Conservation (phyloP, 2,888 invertebrate genomes). For the Mythimna lalbum region DNA sequence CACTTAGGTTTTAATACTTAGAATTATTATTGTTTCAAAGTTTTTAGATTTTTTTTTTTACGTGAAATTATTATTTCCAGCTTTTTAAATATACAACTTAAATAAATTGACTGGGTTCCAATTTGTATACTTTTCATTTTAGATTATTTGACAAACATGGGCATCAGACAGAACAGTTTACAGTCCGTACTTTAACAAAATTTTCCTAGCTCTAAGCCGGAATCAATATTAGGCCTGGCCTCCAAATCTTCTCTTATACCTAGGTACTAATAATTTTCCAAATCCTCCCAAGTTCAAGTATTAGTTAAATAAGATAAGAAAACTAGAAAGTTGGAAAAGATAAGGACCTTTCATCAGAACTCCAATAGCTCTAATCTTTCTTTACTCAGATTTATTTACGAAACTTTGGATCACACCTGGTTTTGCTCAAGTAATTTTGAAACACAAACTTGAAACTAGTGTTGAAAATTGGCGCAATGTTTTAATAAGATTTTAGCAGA, state of each 20-base stretch:
- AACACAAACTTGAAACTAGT: neutral
- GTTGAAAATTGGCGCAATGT: neutral
- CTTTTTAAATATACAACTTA: too few species aligned
- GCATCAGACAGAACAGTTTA: neutral
- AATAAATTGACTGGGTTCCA: neutral
- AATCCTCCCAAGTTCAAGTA: conserved; percentile 25
- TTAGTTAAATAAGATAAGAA: conserved; percentile 39
- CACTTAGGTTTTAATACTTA: too few species aligned
- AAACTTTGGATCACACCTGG: conserved; percentile 32
- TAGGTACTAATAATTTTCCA: conserved; percentile 28
- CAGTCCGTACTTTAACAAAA: neutral
- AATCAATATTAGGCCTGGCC: conserved; percentile 3
- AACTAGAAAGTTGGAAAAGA: conserved; percentile 42
- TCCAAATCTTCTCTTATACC: conserved; percentile 15
- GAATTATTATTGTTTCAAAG: too few species aligned
- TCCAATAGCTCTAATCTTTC: conserved; percentile 36
- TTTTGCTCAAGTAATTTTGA: conserved; percentile 19
- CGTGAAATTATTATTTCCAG: too few species aligned
- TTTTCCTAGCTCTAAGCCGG: conserved; percentile 10
- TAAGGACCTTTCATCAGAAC: conserved; percentile 41
- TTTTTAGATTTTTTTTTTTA: too few species aligned
- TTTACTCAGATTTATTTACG: conserved; percentile 35
- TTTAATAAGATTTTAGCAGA: neutral
- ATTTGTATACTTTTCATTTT: neutral
- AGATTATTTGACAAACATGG: conserved; percentile 9